Percentiles rank a stretch among this genome's conserved stretches.
Evolutionary conservation across 2,113 vertebrate species (phyloP).

Genomic region (Coturnix japonica): DNA sequence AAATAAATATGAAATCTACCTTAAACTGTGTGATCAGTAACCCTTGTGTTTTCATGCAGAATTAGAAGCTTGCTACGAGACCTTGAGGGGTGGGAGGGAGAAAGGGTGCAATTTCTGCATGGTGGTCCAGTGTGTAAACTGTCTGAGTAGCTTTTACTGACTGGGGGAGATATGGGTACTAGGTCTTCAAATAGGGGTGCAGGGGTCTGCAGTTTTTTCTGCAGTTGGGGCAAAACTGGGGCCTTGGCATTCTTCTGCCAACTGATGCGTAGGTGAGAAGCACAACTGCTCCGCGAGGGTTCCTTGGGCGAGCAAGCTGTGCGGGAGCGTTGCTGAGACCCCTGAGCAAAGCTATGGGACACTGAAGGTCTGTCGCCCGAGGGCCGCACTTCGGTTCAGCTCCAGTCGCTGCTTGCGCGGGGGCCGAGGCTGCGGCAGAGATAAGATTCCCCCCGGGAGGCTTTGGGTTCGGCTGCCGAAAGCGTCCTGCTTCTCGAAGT

Average conservation of each 20-base stretch:
- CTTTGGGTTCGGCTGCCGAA: not conserved
- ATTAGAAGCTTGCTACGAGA: not conserved
- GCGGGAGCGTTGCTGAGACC: rapidly evolving
- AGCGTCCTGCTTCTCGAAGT: not conserved
- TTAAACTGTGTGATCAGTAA: conserved; percentile 58
- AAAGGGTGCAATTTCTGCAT: not conserved
- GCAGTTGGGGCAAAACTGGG: not conserved
- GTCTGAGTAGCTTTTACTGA: not conserved
- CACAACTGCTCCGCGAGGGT: not conserved
- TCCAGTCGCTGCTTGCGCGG: not conserved
- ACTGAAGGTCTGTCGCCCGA: not conserved
- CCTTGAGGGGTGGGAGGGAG: conserved; percentile 31
- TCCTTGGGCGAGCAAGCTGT: not conserved
- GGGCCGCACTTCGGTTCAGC: not conserved
- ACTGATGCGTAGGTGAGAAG: rapidly evolving
- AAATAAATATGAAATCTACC: conserved; percentile 76
- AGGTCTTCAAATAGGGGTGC: not conserved
- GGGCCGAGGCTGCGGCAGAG: not conserved
- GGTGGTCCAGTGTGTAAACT: not conserved
- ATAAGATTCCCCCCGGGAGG: not conserved
- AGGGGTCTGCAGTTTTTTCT: not conserved
- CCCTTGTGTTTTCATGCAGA: conserved; percentile 54
- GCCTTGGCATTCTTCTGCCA: rapidly evolving
- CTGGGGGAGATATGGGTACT: not conserved
- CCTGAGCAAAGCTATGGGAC: too few relatives aligned